Conservation (phyloP, 2,888 invertebrate genomes). For the Drosophila recens region DNA sequence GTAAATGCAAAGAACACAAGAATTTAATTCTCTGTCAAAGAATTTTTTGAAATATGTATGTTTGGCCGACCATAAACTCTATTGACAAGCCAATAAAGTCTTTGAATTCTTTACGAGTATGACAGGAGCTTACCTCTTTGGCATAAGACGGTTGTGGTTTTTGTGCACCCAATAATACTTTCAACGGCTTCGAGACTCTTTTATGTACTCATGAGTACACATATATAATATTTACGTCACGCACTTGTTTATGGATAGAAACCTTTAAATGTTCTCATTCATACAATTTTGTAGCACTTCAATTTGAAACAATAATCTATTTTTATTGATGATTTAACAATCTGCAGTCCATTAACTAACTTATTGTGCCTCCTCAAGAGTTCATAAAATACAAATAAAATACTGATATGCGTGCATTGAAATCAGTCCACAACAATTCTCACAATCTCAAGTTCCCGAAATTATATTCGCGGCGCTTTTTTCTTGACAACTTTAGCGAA, state of each 20-base stretch:
- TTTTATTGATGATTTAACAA: constrained; percentile 23
- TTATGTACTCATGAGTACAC: background rate
- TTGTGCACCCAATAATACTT: background rate
- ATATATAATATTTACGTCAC: background rate
- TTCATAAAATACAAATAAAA: constrained; percentile 16
- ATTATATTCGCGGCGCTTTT: constrained; percentile 11
- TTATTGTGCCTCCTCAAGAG: constrained; percentile 6
- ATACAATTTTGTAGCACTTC: constrained; percentile 8
- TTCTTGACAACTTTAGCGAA: constrained; percentile 18
- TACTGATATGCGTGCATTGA: constrained; percentile 29
- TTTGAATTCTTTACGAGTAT: background rate
- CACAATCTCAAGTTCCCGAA: constrained; percentile 24
- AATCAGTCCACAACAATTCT: constrained; percentile 15
- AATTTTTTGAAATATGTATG: constrained; percentile 5
- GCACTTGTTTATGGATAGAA: background rate
- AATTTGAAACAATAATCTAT: constrained; percentile 11
- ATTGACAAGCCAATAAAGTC: background rate
- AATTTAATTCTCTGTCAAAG: constrained; percentile 5
- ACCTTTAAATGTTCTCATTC: constrained; percentile 3
- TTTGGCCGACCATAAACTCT: background rate
- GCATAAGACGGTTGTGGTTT: background rate
- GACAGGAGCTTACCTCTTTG: constrained; percentile 28
- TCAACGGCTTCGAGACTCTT: constrained; percentile 4
- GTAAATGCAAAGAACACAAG: background rate
- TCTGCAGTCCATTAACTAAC: constrained; percentile 14